Evolutionary conservation across 2,113 vertebrate genomes (phyloP).

Genomic region (Tenrec ecaudatus): DNA sequence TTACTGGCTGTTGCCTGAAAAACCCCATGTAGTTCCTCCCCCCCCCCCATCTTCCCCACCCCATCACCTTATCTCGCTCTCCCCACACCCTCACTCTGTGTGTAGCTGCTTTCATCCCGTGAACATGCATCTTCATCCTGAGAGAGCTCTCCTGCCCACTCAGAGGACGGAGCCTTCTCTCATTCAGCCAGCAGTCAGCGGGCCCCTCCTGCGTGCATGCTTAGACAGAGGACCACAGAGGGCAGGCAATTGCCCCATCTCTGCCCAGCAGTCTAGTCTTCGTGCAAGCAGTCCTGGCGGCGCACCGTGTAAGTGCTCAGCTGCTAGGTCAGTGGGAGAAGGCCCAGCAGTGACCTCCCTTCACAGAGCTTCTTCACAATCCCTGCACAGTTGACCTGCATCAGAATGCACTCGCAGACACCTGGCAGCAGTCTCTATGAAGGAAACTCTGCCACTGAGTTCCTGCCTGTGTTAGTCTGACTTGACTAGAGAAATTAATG

Average conservation of each 20-base stretch:
- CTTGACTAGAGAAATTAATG: too few species aligned
- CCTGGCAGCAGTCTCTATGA: background rate
- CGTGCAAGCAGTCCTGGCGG: background rate
- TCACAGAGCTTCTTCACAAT: too few species aligned
- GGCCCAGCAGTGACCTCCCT: too few species aligned
- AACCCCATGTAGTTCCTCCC: too few species aligned
- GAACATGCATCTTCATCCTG: too few species aligned
- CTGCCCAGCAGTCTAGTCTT: background rate
- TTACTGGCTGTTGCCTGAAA: background rate
- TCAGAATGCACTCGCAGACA: background rate
- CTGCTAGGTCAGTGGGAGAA: background rate
- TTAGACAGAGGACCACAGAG: background rate
- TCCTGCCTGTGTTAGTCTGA: too few species aligned
- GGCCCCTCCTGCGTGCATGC: background rate
- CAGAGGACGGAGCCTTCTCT: background rate
- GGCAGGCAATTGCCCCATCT: background rate
- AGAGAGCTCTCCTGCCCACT: background rate
- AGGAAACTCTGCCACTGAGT: background rate
- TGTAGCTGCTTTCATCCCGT: background rate
- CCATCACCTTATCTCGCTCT: too few species aligned
- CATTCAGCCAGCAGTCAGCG: fast-evolving
- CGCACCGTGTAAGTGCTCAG: background rate
- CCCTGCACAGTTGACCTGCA: too few species aligned
- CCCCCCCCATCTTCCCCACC: too few species aligned
- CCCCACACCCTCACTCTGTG: background rate